Conservation (phyloP, 2,113 vertebrate species). For the Haliaeetus leucogaster region DNA sequence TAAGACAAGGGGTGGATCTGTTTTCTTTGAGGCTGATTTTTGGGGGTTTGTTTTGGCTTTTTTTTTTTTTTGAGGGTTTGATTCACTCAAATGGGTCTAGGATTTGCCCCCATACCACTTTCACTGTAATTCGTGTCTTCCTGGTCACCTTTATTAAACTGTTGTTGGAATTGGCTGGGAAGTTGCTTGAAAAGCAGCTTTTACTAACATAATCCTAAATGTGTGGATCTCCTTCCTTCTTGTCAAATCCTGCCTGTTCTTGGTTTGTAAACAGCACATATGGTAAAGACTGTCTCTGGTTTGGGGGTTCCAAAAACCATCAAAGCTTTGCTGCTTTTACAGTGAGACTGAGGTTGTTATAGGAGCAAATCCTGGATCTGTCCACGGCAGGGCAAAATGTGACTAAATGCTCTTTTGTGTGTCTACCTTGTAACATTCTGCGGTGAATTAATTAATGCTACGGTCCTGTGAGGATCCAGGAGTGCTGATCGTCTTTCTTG, state of each 20-base stretch:
- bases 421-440: background rate
- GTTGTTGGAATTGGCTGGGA: background rate
- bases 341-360: background rate
- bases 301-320: background rate
- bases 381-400: background rate
- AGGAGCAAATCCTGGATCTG: background rate
- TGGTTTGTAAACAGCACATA: background rate
- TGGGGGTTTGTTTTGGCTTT: fast-evolving
- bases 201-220: background rate
- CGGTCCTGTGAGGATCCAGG: background rate
- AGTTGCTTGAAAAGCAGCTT: background rate
- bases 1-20: background rate
- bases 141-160: background rate
- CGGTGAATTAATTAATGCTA: background rate
- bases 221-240: background rate
- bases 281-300: background rate
- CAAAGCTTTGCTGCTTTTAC: background rate
- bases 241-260: background rate
- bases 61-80: background rate
- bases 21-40: background rate
- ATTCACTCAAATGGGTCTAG: background rate
- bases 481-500: background rate
- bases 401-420: background rate
- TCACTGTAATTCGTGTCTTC: background rate
- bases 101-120: background rate